Conservation (phyloP, 2,797 vertebrate species). For the Mallotus villosus region DNA sequence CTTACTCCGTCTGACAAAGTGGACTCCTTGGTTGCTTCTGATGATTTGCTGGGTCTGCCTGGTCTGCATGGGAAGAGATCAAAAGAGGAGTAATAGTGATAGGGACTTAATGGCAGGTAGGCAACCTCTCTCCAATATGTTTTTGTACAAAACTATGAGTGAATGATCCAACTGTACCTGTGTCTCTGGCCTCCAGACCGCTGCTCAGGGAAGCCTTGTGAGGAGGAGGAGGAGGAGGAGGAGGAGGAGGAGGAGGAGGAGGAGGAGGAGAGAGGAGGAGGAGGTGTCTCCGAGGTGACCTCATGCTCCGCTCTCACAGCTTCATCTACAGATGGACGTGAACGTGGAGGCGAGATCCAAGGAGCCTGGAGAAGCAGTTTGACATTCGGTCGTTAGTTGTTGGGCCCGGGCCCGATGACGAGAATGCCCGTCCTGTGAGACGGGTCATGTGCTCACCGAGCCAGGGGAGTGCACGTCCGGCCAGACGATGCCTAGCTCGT, state of each 20-base stretch:
- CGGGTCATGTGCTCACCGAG: conserved; percentile 18
- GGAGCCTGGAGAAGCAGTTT: not conserved
- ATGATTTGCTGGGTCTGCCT: too few relatives aligned
- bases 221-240: not conserved
- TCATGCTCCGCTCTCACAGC: not conserved
- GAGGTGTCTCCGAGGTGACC: not conserved
- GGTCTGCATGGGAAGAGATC: too few relatives aligned
- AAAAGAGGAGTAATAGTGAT: too few relatives aligned
- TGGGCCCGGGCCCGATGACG: too few relatives aligned
- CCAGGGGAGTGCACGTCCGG: conserved; percentile 20
- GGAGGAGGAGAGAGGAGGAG: too few relatives aligned
- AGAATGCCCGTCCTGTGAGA: too few relatives aligned
- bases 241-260: too few relatives aligned
- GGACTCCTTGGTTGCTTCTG: too few relatives aligned
- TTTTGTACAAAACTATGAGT: not conserved
- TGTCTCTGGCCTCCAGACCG: not conserved
- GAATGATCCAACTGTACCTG: not conserved
- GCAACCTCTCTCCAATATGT: not conserved
- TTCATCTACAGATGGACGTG: not conserved
- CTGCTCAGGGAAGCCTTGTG: not conserved
- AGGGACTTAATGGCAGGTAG: not conserved
- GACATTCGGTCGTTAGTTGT: not conserved
- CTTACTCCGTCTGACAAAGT: too few relatives aligned
- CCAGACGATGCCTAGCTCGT: conserved; percentile 42
- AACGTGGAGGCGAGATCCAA: not conserved